Base-by-base conservation (phyloP, 2,888 invertebrate species). In the Petrolisthes manimaculis region DNA sequence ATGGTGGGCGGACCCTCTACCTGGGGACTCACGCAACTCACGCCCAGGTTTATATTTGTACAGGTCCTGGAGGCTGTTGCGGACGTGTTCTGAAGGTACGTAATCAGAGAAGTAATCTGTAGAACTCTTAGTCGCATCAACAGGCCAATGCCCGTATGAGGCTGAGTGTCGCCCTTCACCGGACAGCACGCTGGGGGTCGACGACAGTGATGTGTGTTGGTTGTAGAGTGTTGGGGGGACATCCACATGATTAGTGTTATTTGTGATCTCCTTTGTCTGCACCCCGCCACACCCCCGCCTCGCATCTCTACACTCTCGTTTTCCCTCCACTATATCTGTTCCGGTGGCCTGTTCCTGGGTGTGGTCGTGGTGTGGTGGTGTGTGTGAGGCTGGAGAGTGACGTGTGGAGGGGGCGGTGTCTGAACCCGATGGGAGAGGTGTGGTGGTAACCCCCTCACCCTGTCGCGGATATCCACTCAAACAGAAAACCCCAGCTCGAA, bases 401-500 rank as follows among this genome's bases (percentile, higher is more conserved):
- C 37, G 81, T 37, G 0, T 51, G 21, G 83, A 5, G 37, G 51
- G 55, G 9, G 84, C 55, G 12, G 78, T 21, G 18, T 67, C 67
- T 8, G 14, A n/a, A n/a, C n/a, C n/a, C n/a, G n/a, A n/a, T n/a
- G n/a, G n/a, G n/a, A n/a, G n/a, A n/a, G n/a, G n/a, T n/a, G n/a
- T n/a, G n/a, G n/a, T n/a, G n/a, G n/a, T n/a, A n/a, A n/a, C n/a
- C 51, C 14, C n/a, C 54, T 78, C 12, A 4, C 18, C 75, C 21
- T 69, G 78, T 12, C 79, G 56, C 18, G 87, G 87, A 24, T 87
- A 87, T 5, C 87, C 88, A 53, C 88, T 88, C 14, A 88, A 21
- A 51, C 88, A 88, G 53, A 88, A 88, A 55, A 88, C 87, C 9
- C 88, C 88, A 54, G 88, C 80, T 9, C 84, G 83, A n/a, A 88